Percentiles rank a stretch among this genome's conserved stretches.
Conservation (phyloP, 2,113 vertebrate species). For the Tragelaphus buxtoni region DNA sequence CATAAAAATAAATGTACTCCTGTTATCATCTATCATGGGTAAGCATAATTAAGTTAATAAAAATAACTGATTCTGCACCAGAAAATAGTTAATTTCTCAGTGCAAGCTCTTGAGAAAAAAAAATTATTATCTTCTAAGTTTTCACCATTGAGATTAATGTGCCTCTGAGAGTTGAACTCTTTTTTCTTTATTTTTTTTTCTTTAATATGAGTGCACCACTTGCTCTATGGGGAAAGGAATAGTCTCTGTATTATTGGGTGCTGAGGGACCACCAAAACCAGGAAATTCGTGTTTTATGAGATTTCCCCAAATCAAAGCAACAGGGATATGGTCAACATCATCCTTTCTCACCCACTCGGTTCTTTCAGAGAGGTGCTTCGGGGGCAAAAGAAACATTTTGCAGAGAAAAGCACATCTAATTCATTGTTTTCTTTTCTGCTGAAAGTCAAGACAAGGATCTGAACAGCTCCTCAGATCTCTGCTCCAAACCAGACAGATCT, state of each 20-base stretch:
- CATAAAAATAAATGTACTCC: background rate
- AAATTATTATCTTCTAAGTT: conserved; percentile 46
- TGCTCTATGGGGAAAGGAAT: conserved; percentile 54
- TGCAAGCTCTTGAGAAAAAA: background rate
- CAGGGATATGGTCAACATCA: conserved; percentile 61
- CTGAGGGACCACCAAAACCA: conserved; percentile 75
- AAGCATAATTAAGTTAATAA: conserved; percentile 11
- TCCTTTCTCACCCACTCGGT: background rate
- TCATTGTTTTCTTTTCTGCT: conserved; percentile 38
- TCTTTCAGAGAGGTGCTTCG: background rate
- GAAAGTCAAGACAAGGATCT: conserved; percentile 41
- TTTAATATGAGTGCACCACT: background rate
- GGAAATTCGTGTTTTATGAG: conserved; percentile 76
- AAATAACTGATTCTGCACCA: conserved; percentile 27
- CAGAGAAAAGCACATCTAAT: conserved; percentile 35
- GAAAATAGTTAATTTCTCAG: background rate
- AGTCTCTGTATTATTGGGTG: conserved; percentile 73
- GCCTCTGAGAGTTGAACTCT: conserved; percentile 51
- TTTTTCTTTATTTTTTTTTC: background rate
- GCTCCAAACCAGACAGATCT: background rate
- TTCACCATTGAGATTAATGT: conserved; percentile 54
- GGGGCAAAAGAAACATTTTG: conserved; percentile 51
- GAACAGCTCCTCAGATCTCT: background rate
- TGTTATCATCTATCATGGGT: background rate
- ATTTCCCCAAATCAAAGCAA: conserved; percentile 74